Base-by-base conservation (phyloP, 2,113 vertebrate species). In the Probosciger aterrimus region DNA sequence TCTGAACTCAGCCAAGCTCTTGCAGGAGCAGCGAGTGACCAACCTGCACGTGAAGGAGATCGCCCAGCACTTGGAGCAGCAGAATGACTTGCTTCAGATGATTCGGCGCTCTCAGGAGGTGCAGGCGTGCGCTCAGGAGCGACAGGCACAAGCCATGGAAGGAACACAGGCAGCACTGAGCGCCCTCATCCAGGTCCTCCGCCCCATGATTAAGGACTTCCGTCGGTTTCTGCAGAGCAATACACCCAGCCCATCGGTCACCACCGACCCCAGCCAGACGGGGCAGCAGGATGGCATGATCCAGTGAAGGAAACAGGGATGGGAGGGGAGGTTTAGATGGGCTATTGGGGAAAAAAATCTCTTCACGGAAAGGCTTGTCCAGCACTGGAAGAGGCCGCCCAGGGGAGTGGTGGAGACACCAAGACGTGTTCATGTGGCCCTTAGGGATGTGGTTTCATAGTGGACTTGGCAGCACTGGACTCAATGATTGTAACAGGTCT, bases 1-100 rank as follows among this genome's bases (percentile, higher is more conserved):
- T 62, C 98, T 99, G 47, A 99, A 99, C 98, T 99, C 99, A 0
- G 99, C 99, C 92, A 99, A 99, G 89, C 98, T 99, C 46, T 98
- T 99, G 92, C 99, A 99, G 98, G 99, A 99, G 97, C 99, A 99
- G 97, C 96, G 99, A 11, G 99, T 99, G 57, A 99, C 99, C 93
- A 99, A 99, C 74, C 97, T 99, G 35, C 99, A 99, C 3, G 98
- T 99, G 82, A 99, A 99, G 68, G 99, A 99, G 97, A 99, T 99
- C 0, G 98, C 99, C 47, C 99, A 99, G 97, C 99, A 99, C 97
- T 98, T 99, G 71, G 99, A 99, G 97, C 99, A 99, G 94, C 99
- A 99, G 97, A 99, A 99, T 0, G 99, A 99, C 94, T 97, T 99
- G 93, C 98, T 99, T 18, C 99, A 99, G 97, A 99, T 99, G 98